Conservation (phyloP, 2,113 vertebrate genomes). For the Solenodon paradoxus region DNA sequence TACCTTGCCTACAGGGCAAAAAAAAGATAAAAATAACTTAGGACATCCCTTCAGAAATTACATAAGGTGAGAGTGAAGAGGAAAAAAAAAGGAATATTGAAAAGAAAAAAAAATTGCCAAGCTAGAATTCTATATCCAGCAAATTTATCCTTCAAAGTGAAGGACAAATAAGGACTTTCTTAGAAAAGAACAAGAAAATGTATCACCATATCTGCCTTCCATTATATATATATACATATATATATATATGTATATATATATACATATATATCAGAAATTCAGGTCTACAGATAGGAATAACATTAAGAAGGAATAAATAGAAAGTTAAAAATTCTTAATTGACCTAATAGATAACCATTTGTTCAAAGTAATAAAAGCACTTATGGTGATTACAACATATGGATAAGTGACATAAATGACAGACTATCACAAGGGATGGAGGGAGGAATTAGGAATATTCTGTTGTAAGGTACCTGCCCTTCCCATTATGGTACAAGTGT, state of each 20-base stretch:
- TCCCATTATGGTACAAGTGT: not conserved
- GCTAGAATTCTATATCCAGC: not conserved
- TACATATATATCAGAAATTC: not conserved
- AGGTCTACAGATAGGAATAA: not conserved
- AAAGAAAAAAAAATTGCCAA: not conserved
- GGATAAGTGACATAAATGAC: not conserved
- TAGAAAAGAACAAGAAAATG: not conserved
- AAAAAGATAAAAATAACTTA: not conserved
- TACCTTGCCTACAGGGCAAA: not conserved
- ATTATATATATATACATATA: no score
- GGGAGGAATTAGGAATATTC: not conserved
- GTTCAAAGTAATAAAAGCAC: not conserved
- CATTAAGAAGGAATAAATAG: not conserved
- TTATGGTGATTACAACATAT: not conserved
- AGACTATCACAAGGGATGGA: not conserved
- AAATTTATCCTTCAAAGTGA: not conserved
- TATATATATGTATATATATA: no score
- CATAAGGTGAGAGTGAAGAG: not conserved
- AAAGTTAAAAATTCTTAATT: not conserved
- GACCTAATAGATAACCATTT: not conserved
- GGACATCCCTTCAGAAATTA: not conserved
- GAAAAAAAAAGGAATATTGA: not conserved
- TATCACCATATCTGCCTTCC: no score
- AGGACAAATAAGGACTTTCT: not conserved
- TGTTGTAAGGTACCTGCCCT: not conserved